phyloP scores from a whole-genome alignment of 1,140 invertebrate species.

The Drosophila kanapiae region DNA sequence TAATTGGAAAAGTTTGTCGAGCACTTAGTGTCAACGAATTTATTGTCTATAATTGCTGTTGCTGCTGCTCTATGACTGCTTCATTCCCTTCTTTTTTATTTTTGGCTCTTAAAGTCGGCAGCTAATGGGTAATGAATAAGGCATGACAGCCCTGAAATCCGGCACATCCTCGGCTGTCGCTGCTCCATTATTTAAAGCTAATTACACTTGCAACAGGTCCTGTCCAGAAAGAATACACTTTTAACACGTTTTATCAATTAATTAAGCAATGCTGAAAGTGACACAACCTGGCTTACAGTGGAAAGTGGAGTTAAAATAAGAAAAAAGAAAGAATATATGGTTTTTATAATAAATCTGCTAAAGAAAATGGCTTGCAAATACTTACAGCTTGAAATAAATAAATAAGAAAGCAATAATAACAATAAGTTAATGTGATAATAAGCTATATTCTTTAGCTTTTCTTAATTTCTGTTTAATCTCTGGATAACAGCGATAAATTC shows the following conservation, averaged over 20 bases:
- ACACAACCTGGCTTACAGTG: neutral
- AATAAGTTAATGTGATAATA: neutral
- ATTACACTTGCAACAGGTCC: constrained; percentile 43
- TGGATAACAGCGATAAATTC: too few relatives aligned
- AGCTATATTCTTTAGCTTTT: neutral
- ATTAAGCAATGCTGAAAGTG: constrained; percentile 13
- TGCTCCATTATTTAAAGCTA: constrained; percentile 39
- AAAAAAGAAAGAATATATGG: neutral
- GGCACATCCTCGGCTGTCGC: constrained; percentile 7
- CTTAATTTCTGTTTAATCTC: neutral
- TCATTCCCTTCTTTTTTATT: constrained; percentile 12
- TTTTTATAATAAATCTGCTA: neutral
- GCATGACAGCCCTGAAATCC: constrained; percentile 4
- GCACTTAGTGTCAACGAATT: constrained; percentile 52
- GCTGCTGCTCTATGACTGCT: neutral
- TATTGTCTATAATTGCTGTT: constrained; percentile 51
- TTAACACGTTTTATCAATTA: constrained; percentile 38
- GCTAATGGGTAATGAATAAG: constrained; percentile 16
- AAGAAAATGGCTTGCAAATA: neutral
- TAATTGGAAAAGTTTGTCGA: constrained; percentile 74
- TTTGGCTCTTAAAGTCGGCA: constrained; percentile 4
- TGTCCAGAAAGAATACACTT: constrained; percentile 31
- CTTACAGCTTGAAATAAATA: neutral
- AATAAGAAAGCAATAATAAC: too few relatives aligned
- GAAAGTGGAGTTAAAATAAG: too few relatives aligned